Evolutionary conservation across 1,140 invertebrate species (phyloP).

Genomic region (Meloidogyne hapla): DNA sequence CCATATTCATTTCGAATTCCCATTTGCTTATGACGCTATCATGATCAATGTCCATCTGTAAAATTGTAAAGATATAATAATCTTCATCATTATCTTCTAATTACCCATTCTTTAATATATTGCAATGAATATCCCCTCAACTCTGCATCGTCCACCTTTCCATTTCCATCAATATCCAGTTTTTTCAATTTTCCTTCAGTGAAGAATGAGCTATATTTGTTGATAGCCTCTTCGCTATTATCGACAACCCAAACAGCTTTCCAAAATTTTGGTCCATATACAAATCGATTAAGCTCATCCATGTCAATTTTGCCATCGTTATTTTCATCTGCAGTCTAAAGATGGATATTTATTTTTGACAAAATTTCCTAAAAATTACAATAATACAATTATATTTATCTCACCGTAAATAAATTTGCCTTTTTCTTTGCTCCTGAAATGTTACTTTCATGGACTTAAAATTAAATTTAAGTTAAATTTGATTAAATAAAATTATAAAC

Average conservation of each 20-base stretch:
- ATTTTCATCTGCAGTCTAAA: background rate
- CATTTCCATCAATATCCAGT: background rate
- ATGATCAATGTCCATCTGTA: background rate
- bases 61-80: background rate
- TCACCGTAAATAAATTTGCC: no score
- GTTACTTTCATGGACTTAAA: no score
- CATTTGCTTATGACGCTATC: background rate
- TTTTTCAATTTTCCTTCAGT: background rate
- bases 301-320: background rate
- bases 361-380: no score
- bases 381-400: no score
- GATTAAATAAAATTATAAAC: no score
- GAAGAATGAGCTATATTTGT: background rate
- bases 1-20: background rate
- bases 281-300: background rate
- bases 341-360: background rate
- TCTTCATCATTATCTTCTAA: no score
- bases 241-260: background rate
- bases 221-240: background rate
- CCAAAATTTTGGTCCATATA: slow-evolving; percentile 2
- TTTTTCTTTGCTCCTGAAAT: no score
- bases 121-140: background rate
- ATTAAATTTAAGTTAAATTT: no score
- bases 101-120: background rate
- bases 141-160: background rate